Base-by-base conservation (phyloP, 1,140 invertebrate genomes). In the Gonioctena quinquepunctata region DNA sequence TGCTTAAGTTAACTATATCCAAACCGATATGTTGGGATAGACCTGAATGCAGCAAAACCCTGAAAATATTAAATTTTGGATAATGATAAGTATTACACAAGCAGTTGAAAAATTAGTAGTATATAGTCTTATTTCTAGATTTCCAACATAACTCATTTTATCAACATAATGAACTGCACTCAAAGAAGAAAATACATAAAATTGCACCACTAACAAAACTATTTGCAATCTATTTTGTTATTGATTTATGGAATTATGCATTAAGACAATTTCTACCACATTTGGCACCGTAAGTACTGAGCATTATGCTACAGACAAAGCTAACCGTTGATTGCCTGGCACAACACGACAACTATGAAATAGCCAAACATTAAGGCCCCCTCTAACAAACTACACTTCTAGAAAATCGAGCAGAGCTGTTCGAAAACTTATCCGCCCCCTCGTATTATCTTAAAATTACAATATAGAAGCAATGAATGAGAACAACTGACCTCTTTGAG, bases 271-370 rank as follows among this genome's bases (percentile, higher is more conserved):
- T 68, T 68, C 70, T 72, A 72, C 70, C 70, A 72, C 70, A 68
- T 69, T 72, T 72, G 71, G 71, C 71, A 72, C 71, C 63, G 25
- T 62, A 67, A 68, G 67, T 72, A 64, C 70, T 71, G 54, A 62
- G 70, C 70, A 65, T 60, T 63, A 69, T 50, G 69, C 75, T 77
- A 77, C 70, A 78, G 72, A 72, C 68, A 71, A 79, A 77, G 76
- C 73, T 77, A 77, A 77, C 74, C 67, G 74, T 77, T 76, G 75
- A 77, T 77, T 79, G 77, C 76, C 76, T 79, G 77, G 76, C 78
- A 79, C 78, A 79, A 79, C 78, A 79, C 78, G 78, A 79, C 78
- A 76, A 72, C 76, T 77, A 76, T 77, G 67, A 78, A 68, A 78
- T 76, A 77, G 76, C 74, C 72, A 70, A 67, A 79, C 76, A 77